Base-by-base conservation (phyloP, 30 jellyfish, hydroid and myxozoan genomes). In the Aurelia sp. region DNA sequence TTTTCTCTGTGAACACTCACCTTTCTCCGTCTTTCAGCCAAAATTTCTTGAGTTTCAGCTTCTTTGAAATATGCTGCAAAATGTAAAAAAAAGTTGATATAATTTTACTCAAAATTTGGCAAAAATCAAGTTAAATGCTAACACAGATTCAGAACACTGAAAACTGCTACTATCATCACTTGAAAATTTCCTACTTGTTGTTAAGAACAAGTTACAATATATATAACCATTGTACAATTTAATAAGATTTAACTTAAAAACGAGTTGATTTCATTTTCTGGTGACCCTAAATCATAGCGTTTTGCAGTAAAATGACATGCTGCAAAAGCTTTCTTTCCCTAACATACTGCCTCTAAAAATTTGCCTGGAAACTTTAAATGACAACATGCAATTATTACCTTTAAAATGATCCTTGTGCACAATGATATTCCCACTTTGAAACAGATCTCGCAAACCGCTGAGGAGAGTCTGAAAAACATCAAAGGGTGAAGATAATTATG, bases 391-490 rank as follows among this genome's bases (percentile, higher is more conserved):
- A 44, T 8, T 11, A 17, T 47, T 44, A 89, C 99, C 99, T 84
- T 84, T 84, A 76, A 63, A 94, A 76, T 94, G 92, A 8, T 80
- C 99, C 79, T 79, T 82, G 60, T 74, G 95, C 4, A 94, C 88
- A 44, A 85, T 97, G 64, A 94, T 87, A 30, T 77, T 94, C 16
- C 99, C 99, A 79, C 79, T 77, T 67, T 88, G 97, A 84, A 88
- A 94, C 18, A 94, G 48, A 79, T 96, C 92, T 70, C 95, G 72
- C 22, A 94, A 72, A 24, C 99, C 97, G 58, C 51, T 53, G 11
- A 93, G 40, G 22, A 92, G 75, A 30, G 64, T 88, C 98, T 92
- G 41, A 52, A 74, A 89, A 74, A 4, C 13, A 72, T 62, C 30
- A 15, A 18, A 15, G n/a, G 50, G 48, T 6, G 48, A 47, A 80